Conservation (phyloP, 2,888 invertebrate genomes). For the Drosophila ustulata region DNA sequence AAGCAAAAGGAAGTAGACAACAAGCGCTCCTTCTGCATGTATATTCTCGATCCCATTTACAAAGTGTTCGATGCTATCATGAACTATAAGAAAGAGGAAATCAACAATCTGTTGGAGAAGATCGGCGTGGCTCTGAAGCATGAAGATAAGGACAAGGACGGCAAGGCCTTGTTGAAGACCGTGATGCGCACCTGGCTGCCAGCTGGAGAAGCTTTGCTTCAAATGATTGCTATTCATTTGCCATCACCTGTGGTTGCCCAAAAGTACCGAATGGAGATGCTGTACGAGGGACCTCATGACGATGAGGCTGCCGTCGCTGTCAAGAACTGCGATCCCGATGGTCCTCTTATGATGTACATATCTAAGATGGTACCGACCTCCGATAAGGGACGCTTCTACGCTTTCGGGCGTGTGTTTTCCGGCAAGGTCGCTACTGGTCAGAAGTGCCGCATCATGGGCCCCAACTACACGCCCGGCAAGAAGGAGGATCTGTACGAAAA, state of each 20-base stretch:
- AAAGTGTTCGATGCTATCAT: slow-evolving; percentile 93
- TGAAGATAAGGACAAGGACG: slow-evolving; percentile 98
- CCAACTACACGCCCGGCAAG: slow-evolving; percentile 98
- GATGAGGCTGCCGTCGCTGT: slow-evolving; percentile 97
- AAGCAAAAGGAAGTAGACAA: slow-evolving; percentile 95
- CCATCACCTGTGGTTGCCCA: slow-evolving; percentile 99
- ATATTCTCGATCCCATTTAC: slow-evolving; percentile 99
- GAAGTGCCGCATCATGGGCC: slow-evolving; percentile 99
- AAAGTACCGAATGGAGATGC: slow-evolving; percentile 99
- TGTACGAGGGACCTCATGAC: slow-evolving; percentile 99
- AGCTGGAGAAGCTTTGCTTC: slow-evolving; percentile 99
- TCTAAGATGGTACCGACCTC: slow-evolving; percentile 99
- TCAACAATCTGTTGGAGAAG: slow-evolving; percentile 94
- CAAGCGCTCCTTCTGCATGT: slow-evolving; percentile 99
- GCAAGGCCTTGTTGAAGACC: slow-evolving; percentile 97
- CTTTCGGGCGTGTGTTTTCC: slow-evolving; percentile 99
- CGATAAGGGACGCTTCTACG: slow-evolving; percentile 99
- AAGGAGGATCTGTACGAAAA: slow-evolving; percentile 99
- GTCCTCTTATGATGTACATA: slow-evolving; percentile 99
- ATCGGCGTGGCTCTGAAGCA: slow-evolving; percentile 95
- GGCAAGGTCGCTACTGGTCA: slow-evolving; percentile 96
- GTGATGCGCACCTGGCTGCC: slow-evolving; percentile 99
- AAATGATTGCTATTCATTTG: slow-evolving; percentile 99
- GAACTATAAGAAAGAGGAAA: slow-evolving; percentile 98
- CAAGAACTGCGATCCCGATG: slow-evolving; percentile 97